phyloP scores from a whole-genome alignment of 35 echinoderm and acorn worm species.

The Lytechinus pictus region DNA sequence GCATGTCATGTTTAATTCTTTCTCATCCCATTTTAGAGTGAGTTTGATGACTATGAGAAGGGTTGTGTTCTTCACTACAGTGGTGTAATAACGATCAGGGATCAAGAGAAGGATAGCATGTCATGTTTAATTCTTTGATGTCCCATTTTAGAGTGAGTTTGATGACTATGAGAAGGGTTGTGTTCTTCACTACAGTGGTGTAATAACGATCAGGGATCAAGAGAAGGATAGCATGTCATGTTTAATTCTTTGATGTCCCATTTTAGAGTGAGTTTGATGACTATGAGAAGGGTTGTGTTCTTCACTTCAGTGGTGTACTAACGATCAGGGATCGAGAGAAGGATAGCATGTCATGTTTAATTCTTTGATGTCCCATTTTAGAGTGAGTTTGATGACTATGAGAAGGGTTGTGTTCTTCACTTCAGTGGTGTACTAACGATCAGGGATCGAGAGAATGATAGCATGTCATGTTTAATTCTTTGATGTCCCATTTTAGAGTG shows the following conservation, averaged over 20 bases:
- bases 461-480: not conserved
- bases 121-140: not conserved
- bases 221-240: not conserved
- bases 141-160: constrained; percentile 71
- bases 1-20: not conserved
- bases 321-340: too few species aligned
- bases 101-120: not conserved
- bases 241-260: not conserved
- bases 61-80: constrained; percentile 84
- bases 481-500: constrained; percentile 63
- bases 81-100: constrained; percentile 18
- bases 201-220: not conserved
- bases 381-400: constrained; percentile 85
- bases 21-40: constrained; percentile 65
- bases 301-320: constrained; percentile 76
- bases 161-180: constrained; percentile 85
- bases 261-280: constrained; percentile 83
- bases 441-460: not conserved
- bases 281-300: constrained; percentile 77
- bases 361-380: constrained; percentile 34
- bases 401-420: constrained; percentile 76
- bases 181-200: constrained; percentile 80
- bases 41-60: constrained; percentile 80
- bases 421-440: constrained; percentile 66
- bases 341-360: not conserved